These are phyloP conservation scores for Darevskia mixta DNA, from an alignment of 2,797 vertebrate species.

Conservation along the genomic window DNA sequence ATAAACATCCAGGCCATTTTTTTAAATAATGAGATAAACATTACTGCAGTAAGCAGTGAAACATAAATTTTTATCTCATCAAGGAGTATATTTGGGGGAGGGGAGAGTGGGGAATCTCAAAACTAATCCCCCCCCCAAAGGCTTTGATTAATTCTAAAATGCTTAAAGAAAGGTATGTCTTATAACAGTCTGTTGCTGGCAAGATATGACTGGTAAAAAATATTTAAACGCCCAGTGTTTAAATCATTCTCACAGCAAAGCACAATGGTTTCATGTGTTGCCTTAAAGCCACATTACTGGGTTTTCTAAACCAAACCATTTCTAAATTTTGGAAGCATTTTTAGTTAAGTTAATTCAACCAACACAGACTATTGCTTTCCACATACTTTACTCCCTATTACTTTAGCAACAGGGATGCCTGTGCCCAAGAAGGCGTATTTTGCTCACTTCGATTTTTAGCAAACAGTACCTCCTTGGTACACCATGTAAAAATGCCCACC, in stretches of 20 bases:
- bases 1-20: neutral
- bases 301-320: neutral
- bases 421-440: neutral
- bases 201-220: no score
- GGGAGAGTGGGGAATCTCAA: no score
- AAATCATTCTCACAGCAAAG: neutral
- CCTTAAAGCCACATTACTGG: neutral
- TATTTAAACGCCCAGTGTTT: no score
- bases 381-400: neutral
- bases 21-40: neutral
- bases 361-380: neutral
- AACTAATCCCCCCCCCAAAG: neutral
- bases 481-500: neutral
- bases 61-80: neutral
- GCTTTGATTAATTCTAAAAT: neutral
- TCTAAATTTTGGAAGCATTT: neutral
- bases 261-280: neutral
- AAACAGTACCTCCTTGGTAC: neutral
- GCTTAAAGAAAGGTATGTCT: neutral
- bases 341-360: neutral
- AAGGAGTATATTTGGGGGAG: neutral
- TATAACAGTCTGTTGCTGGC: neutral
- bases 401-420: neutral
- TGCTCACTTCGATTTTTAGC: neutral
- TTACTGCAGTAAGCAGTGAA: neutral